Evolutionary conservation across 2,113 vertebrate species (phyloP), one percentile per base, ranked within the genome.

Genomic region (Zosterops borbonicus): DNA sequence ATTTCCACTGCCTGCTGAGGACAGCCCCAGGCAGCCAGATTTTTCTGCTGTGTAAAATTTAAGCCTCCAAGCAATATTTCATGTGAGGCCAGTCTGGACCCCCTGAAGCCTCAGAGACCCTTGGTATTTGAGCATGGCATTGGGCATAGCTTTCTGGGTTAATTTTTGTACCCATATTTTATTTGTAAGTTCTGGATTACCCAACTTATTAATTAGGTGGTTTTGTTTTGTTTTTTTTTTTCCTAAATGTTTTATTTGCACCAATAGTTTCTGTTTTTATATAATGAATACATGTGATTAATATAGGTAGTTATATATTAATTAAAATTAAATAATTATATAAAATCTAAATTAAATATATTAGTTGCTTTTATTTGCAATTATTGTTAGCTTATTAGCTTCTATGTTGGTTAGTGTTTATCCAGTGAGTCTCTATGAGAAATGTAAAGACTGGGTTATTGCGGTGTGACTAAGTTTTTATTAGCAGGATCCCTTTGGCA

Each of bases 361-460:
- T 56, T 27, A 20, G 2, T 55, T 60, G 6, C 2, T 62, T 39
- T 71, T 58, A 44, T 60, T 71, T 76, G 5, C 2, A 88, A 7
- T 28, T 76, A 37, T 62, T 53, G 6, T 69, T 83, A 68, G 6
- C 8, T 74, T 77, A 35, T 65, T 49, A 74, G 62, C 1, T n/a
- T 74, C 23, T 50, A 0, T 52, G 14, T 9, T 82, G 2, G 5
- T 33, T 31, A 68, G 2, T 60, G 37, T 62, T 83, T 89, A 50
- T 74, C 12, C 5, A 41, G 20, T 63, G 10, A 13, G 33, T 50
- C 8, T 33, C 14, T 33, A 24, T 0, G 2, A 82, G 11, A 67
- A 93, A 79, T 20, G 0, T 0, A 4, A 23, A 12, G 19, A 55
- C 9, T 31, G 4, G 4, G 1, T 78, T 75, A 59, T 20, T 68